Base-by-base conservation (phyloP, 2,888 invertebrate genomes). In the Mesorhabditis sp. region DNA sequence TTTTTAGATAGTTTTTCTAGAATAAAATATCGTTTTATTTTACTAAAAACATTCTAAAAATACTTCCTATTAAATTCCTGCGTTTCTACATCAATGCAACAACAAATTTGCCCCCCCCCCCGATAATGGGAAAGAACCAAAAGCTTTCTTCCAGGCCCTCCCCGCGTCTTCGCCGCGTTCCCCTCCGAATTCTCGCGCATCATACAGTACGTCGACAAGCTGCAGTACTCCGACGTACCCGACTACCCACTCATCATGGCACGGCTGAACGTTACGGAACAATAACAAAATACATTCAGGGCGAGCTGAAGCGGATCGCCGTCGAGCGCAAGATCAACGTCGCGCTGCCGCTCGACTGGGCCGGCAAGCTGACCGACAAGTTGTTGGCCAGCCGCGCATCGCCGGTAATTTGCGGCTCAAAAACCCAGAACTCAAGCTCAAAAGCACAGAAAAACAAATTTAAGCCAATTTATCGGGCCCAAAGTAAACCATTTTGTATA, bases 301-400 rank as follows among this genome's bases (percentile, higher is more conserved):
- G 28, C 28, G 28, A 28, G 28, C 28, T 28, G 28, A 5, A 66
- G 41, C n/a, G 41, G 5, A 62, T 70, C 50, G 41, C 45, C 10
- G 43, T 45, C 45, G 45, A 62, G 10, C 62, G 50, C n/a, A 70
- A 70, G 13, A 67, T 69, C 3, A 69, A 69, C 7, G 66, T 70
- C 42, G 73, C 73, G n/a, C 45, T 67, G 45, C 72, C 73, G 15
- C 45, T 73, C 41, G 76, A 76, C 67, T 76, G 76, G 76, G 43
- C 69, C 1, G 71, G 71, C n/a, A 72, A 66, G 41, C 62, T 74
- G 74, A 74, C 70, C 43, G 73, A 74, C 67, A 71, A 72, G 65
- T 67, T 66, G 63, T 71, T 73, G 45, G 73, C 71, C 4, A 66
- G 66, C 43, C 44, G 43, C 44, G 66, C 69, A 28, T 28, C 28